phyloP scores from a whole-genome alignment of 2,113 vertebrate species.

The Serinus canaria region DNA sequence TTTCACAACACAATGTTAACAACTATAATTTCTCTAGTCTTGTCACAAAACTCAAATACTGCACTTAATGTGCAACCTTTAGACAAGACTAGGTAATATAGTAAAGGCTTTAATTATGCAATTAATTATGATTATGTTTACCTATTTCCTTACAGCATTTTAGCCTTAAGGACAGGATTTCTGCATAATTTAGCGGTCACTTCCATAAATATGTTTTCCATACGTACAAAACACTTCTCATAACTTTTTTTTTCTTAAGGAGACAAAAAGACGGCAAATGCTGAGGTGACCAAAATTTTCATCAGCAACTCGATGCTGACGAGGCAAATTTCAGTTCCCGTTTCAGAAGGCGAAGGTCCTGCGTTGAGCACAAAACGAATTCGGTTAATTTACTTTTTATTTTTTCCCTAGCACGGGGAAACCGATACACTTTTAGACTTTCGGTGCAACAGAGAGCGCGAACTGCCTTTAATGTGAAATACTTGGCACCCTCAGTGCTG shows the following conservation, averaged over 20 bases:
- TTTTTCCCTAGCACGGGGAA: background rate
- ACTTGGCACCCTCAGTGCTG: background rate
- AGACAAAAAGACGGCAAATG: background rate
- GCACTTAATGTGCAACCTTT: background rate
- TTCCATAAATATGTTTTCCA: background rate
- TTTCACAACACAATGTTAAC: background rate
- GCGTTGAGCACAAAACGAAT: background rate
- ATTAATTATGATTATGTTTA: background rate
- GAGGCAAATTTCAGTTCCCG: background rate
- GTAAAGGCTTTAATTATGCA: background rate
- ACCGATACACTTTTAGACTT: background rate
- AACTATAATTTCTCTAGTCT: background rate
- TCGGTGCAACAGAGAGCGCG: background rate
- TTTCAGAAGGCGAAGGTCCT: background rate
- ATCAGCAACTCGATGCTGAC: background rate
- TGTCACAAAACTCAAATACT: background rate
- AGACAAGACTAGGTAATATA: background rate
- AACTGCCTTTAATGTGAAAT: background rate
- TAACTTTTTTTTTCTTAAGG: background rate
- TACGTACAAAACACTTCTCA: background rate
- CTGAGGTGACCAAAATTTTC: background rate
- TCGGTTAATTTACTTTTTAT: background rate
- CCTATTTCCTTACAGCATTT: background rate
- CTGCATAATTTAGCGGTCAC: background rate
- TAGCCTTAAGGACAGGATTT: background rate